A percentile compares a stretch with the other conserved stretches of the same genome.
Evolutionary conservation across 2,888 invertebrate genomes (phyloP).

Genomic region (Oscheius onirici): DNA sequence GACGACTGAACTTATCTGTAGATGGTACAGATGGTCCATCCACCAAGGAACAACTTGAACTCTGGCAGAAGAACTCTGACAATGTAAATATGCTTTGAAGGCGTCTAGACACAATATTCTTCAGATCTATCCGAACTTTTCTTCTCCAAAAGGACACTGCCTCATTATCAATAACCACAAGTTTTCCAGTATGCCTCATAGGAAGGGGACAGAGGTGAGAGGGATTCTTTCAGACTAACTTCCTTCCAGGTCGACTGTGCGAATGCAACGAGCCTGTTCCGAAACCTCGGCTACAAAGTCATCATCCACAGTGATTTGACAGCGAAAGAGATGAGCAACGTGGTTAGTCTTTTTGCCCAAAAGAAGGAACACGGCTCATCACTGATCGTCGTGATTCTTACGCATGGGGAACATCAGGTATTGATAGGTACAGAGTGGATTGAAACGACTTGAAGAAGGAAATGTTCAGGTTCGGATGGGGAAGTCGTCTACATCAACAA

Average conservation of each 20-base stretch:
- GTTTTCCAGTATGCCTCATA: slow-evolving; percentile 55
- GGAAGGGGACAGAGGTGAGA: slow-evolving; percentile 59
- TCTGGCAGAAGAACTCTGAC: slow-evolving; percentile 18
- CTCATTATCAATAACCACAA: slow-evolving; percentile 69
- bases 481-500: slow-evolving; percentile 42
- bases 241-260: slow-evolving; percentile 48
- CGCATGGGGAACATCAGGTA: slow-evolving; percentile 68
- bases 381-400: slow-evolving; percentile 40
- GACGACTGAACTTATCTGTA: slow-evolving; percentile 7
- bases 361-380: slow-evolving; percentile 19
- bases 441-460: background rate
- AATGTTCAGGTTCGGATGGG: slow-evolving; percentile 54
- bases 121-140: slow-evolving; percentile 65
- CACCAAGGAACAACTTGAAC: slow-evolving; percentile 18
- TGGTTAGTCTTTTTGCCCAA: slow-evolving; percentile 42
- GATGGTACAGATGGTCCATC: slow-evolving; percentile 20
- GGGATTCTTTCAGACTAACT: background rate
- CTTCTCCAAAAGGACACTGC: slow-evolving; percentile 64
- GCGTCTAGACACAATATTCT: background rate
- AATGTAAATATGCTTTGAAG: background rate
- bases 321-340: slow-evolving; percentile 43
- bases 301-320: slow-evolving; percentile 58
- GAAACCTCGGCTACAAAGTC: slow-evolving; percentile 62
- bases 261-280: slow-evolving; percentile 59
- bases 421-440: slow-evolving; percentile 43